phyloP scores from a whole-genome alignment of 2,797 vertebrate genomes.

The Eremophila alpestris region DNA sequence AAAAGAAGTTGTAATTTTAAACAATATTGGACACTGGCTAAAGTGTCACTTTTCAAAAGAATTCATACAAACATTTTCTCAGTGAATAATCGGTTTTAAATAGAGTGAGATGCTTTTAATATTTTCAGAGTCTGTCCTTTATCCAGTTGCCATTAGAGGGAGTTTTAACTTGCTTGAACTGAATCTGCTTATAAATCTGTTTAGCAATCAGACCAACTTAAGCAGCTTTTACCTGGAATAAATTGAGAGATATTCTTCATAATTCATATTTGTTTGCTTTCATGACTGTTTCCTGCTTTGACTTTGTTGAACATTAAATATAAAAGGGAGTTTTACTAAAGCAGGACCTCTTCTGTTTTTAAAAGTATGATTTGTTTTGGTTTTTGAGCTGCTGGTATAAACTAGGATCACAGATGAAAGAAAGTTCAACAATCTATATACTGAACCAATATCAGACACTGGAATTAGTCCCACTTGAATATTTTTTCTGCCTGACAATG shows the following conservation, averaged over 20 bases:
- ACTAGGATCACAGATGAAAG: background rate
- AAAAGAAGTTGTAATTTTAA: background rate
- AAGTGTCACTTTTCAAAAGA: background rate
- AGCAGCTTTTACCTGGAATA: background rate
- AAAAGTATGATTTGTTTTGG: background rate
- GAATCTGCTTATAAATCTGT: background rate
- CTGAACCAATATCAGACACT: background rate
- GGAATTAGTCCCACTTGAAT: background rate
- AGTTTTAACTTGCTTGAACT: background rate
- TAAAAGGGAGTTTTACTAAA: background rate
- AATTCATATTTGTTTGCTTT: background rate
- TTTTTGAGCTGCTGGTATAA: background rate
- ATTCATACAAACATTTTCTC: background rate
- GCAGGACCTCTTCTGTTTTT: background rate
- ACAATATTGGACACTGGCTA: background rate
- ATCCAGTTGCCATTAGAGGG: slow-evolving; percentile 41
- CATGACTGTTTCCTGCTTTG: background rate
- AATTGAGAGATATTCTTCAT: background rate
- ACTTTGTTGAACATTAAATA: background rate
- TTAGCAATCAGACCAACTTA: background rate
- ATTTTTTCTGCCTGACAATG: background rate
- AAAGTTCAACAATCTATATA: background rate
- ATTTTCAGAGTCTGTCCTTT: background rate
- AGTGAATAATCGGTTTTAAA: background rate
- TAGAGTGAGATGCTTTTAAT: background rate